Evolutionary conservation across 2,113 vertebrate species (phyloP).

Genomic region (Rhinolophus sinicus): DNA sequence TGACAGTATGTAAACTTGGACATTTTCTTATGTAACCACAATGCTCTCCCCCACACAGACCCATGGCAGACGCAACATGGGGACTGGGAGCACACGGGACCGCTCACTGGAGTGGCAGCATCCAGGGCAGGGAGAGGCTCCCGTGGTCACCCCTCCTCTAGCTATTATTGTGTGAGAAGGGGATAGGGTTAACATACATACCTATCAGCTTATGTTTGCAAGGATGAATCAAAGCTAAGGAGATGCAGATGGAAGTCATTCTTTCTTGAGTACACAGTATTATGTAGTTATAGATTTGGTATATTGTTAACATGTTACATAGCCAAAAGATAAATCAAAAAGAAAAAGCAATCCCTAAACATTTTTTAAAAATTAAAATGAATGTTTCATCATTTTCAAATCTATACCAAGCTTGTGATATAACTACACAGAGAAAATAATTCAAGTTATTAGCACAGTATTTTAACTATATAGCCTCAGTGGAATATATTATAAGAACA

Average conservation of each 20-base stretch:
- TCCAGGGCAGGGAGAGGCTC: neutral
- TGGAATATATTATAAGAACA: neutral
- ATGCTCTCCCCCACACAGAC: neutral
- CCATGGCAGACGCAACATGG: neutral
- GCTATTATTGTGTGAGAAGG: neutral
- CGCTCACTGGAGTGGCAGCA: neutral
- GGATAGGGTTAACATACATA: neutral
- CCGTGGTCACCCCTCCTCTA: no score
- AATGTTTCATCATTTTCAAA: conserved; percentile 6
- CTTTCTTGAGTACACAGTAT: neutral
- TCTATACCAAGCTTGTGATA: neutral
- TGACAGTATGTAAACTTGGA: neutral
- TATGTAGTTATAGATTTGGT: neutral
- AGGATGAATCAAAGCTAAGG: neutral
- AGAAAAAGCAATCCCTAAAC: neutral
- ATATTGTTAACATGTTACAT: neutral
- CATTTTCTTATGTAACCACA: neutral
- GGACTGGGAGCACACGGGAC: neutral
- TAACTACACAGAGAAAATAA: conserved; percentile 7
- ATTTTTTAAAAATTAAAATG: neutral
- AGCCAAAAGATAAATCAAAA: conserved; percentile 17
- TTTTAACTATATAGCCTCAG: conserved; percentile 3
- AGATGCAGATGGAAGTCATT: neutral
- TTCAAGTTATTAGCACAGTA: neutral
- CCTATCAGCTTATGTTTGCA: neutral